These are phyloP conservation scores for Galerucella nymphaeae DNA, from an alignment of 2,888 invertebrate genomes.

Conservation along the genomic window DNA sequence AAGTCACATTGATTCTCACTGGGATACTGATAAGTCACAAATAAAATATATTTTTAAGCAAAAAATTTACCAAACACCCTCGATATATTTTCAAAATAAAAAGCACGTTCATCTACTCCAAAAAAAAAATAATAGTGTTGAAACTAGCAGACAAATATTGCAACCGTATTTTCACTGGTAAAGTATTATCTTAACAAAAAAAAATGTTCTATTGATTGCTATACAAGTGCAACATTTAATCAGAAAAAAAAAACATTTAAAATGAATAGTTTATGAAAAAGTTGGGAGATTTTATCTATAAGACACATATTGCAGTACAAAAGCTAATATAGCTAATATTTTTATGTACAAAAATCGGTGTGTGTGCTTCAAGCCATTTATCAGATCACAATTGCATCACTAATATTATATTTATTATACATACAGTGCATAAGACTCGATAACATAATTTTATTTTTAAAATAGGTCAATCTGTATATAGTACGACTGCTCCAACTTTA, in stretches of 20 bases:
- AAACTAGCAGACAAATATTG: too few relatives aligned
- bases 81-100: too few relatives aligned
- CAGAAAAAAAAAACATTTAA: too few relatives aligned
- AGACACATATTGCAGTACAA: conserved; percentile 46
- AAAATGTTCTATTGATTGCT: too few relatives aligned
- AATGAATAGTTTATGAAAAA: too few relatives aligned
- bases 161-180: too few relatives aligned
- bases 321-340: conserved; percentile 43
- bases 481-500: too few relatives aligned
- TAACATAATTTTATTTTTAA: conserved; percentile 4
- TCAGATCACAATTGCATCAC: conserved; percentile 21
- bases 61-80: background rate
- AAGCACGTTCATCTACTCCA: too few relatives aligned
- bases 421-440: conserved; percentile 3
- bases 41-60: background rate
- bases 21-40: background rate
- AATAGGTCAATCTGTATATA: too few relatives aligned
- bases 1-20: background rate
- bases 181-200: too few relatives aligned
- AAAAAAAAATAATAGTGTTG: too few relatives aligned
- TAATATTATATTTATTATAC: conserved; percentile 10
- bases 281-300: conserved; percentile 1
- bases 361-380: conserved; percentile 27
- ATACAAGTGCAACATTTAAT: too few relatives aligned
- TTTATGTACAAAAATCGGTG: conserved; percentile 36